Evolutionary conservation across 2,888 invertebrate species (phyloP).

Genomic region (Eurytoma adleriae): DNA sequence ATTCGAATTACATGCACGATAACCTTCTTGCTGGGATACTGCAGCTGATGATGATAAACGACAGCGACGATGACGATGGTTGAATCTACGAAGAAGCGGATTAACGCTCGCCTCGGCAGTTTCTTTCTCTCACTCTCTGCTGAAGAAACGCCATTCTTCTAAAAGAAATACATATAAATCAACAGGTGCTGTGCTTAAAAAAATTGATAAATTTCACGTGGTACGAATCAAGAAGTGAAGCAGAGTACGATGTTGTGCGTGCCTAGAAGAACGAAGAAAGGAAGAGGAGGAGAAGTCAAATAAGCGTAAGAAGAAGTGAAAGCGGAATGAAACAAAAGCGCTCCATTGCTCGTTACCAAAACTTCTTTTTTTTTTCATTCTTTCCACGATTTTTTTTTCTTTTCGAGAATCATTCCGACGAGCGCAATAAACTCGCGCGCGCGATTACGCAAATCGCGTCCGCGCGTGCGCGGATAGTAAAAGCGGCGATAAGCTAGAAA

Average conservation of each 20-base stretch:
- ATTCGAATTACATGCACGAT: background rate
- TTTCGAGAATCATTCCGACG: slow-evolving; percentile 45
- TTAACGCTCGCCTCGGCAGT: slow-evolving; percentile 14
- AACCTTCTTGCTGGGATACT: slow-evolving; percentile 37
- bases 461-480: slow-evolving; percentile 25
- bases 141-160: slow-evolving; percentile 48
- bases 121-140: slow-evolving; percentile 42
- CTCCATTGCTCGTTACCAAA: too few species aligned
- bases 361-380: too few species aligned
- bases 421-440: slow-evolving; percentile 22
- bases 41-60: slow-evolving; percentile 30
- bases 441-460: background rate
- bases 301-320: background rate
- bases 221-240: slow-evolving; percentile 26
- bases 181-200: slow-evolving; percentile 56
- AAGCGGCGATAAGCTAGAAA: slow-evolving; percentile 36
- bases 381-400: slow-evolving; percentile 24
- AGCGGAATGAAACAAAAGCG: background rate
- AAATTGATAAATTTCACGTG: slow-evolving; percentile 24
- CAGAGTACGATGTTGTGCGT: background rate
- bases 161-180: slow-evolving; percentile 28
- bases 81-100: background rate
- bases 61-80: slow-evolving; percentile 3
- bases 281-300: slow-evolving; percentile 1
- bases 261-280: slow-evolving; percentile 12